phyloP scores from a whole-genome alignment of 2,888 invertebrate genomes.

The Aleiodes leptofemur region DNA sequence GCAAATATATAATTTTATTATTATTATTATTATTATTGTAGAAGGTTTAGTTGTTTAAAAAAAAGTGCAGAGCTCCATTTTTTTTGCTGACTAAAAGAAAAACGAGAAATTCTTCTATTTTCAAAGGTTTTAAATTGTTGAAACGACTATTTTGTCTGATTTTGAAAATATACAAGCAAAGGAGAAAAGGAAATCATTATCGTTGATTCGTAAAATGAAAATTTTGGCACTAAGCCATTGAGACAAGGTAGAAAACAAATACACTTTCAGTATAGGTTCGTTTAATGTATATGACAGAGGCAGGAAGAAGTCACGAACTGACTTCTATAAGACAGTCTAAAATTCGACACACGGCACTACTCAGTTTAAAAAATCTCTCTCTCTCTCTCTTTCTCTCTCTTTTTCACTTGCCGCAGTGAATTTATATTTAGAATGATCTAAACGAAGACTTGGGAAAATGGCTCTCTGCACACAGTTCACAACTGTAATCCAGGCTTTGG shows the following conservation, averaged over 20 bases:
- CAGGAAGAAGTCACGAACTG: slow-evolving; percentile 60
- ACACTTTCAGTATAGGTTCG: slow-evolving; percentile 54
- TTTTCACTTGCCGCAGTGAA: slow-evolving; percentile 56
- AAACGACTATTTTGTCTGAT: background rate
- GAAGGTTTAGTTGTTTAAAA: background rate
- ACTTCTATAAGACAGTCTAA: slow-evolving; percentile 39
- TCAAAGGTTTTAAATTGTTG: background rate
- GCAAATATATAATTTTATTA: slow-evolving; percentile 11
- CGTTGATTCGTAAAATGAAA: slow-evolving; percentile 61
- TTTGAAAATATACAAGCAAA: slow-evolving; percentile 16
- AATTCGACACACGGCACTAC: slow-evolving; percentile 66
- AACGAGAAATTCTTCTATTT: background rate
- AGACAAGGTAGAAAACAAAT: slow-evolving; percentile 62
- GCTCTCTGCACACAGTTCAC: slow-evolving; percentile 62
- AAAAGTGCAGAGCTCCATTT: background rate
- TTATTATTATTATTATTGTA: slow-evolving; percentile 13
- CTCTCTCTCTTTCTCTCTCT: too few species aligned
- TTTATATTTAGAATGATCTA: slow-evolving; percentile 74
- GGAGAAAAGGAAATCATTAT: slow-evolving; percentile 53
- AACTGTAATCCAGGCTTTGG: slow-evolving; percentile 54
- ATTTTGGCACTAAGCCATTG: slow-evolving; percentile 68
- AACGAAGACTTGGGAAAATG: slow-evolving; percentile 75
- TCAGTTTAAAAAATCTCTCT: slow-evolving; percentile 47
- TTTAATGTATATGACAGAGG: slow-evolving; percentile 66
- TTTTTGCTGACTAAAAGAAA: background rate